Base-by-base conservation (phyloP, 2,113 vertebrate genomes). In the Cinclus mexicanus region DNA sequence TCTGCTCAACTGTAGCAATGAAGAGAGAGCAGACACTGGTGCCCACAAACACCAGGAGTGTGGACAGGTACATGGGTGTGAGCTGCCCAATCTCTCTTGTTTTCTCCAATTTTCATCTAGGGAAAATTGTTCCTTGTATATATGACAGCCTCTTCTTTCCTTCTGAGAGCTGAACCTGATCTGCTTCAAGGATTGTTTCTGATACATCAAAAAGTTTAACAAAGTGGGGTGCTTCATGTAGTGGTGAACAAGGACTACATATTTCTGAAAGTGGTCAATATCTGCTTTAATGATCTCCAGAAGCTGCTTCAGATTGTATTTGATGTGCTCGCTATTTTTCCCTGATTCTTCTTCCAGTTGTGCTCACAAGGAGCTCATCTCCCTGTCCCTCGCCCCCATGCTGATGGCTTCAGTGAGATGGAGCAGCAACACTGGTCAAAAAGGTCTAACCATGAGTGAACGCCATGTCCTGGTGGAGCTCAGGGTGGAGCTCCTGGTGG, bases 401-500 rank as follows among this genome's bases (percentile, higher is more conserved):
- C 10, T 17, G 20, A 31, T 53, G 23, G 11, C 2, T 74, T 57
- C 47, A 47, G 37, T 14, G 41, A 61, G 19, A 17, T 10, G 23
- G 57, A 92, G 26, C 12, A 70, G 41, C 33, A 72, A 41, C 39
- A n/a, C 5, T 59, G 35, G 53, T 31, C 65, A 46, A 25, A 71
- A 46, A 69, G 16, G 33, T 69, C 4, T 13, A 23, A 7, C 67
- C 6, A 12, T 4, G 35, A 9, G 23, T 17, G 52, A 56, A 57
- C 0, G 1, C 11, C 16, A 2, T 0, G 7, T 5, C 9, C 24
- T 57, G 56, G 25, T 29, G 23, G 84, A 33, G 28, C 8, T 37
- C 35, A 37, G 35, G 35, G 35, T 37, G 35, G 35, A 37, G 35
- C 35, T 5, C 9, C 24, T 57, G 56, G 25, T 29, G 23, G 84